Evolutionary conservation across 2,797 vertebrate genomes (phyloP).

Genomic region (Otolemur crassicaudatus): DNA sequence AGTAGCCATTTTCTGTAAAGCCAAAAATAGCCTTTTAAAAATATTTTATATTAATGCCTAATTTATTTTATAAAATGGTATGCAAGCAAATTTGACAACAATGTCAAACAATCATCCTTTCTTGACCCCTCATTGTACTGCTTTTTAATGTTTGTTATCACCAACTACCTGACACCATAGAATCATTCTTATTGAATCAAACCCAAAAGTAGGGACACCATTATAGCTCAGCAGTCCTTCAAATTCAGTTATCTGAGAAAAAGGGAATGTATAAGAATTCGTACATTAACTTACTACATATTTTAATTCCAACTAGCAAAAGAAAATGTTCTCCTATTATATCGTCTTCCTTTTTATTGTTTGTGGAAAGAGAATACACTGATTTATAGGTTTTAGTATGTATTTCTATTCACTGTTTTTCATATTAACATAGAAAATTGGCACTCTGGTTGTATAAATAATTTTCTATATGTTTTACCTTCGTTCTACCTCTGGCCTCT

Average conservation of each 20-base stretch:
- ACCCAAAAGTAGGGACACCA: neutral
- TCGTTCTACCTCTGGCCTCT: neutral
- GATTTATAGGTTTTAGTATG: neutral
- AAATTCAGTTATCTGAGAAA: neutral
- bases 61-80: neutral
- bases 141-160: neutral
- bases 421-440: neutral
- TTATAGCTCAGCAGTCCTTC: neutral
- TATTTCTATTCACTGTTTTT: neutral
- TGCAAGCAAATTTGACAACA: neutral
- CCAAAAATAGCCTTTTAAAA: neutral
- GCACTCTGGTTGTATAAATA: neutral
- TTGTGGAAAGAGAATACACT: neutral
- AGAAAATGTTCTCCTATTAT: neutral
- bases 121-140: neutral
- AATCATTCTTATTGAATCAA: neutral
- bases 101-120: neutral
- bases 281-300: neutral
- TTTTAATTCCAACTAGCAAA: constrained; percentile 16
- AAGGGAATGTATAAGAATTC: neutral
- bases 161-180: neutral
- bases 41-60: neutral
- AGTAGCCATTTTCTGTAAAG: neutral
- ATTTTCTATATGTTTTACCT: neutral
- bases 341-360: neutral